phyloP scores from a whole-genome alignment of 1,140 invertebrate genomes.

The Drosophila biarmipes region DNA sequence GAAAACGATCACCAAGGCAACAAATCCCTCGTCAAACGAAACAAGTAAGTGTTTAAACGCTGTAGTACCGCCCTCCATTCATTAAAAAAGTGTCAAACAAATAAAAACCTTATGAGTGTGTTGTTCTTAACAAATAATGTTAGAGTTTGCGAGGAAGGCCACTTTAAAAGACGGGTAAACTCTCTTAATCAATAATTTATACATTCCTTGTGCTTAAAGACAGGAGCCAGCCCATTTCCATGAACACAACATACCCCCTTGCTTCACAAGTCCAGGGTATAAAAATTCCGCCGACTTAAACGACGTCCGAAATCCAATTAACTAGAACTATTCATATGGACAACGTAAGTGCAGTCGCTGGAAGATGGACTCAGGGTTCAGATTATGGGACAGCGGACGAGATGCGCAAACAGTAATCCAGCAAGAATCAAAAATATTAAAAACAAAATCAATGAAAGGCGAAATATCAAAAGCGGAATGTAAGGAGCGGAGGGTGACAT shows the following conservation, averaged over 20 bases:
- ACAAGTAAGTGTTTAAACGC: background rate
- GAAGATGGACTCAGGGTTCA: slow-evolving; percentile 4
- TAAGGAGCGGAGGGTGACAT: slow-evolving; percentile 52
- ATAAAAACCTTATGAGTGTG: too few species aligned
- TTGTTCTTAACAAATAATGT: too few species aligned
- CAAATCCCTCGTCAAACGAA: background rate
- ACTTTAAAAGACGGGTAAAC: background rate
- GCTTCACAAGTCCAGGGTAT: background rate
- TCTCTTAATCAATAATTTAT: too few species aligned
- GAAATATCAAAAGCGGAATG: slow-evolving; percentile 68
- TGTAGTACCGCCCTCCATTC: background rate
- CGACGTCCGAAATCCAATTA: slow-evolving; percentile 53
- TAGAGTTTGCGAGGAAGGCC: background rate
- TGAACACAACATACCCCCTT: background rate
- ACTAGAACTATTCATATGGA: slow-evolving; percentile 44
- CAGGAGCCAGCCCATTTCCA: background rate
- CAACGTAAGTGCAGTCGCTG: slow-evolving; percentile 20
- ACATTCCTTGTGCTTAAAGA: too few species aligned
- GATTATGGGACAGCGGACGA: slow-evolving; percentile 25
- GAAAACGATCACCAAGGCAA: slow-evolving; percentile 32
- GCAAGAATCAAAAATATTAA: slow-evolving; percentile 38
- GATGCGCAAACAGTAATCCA: slow-evolving; percentile 25
- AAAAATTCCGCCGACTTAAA: slow-evolving; percentile 14
- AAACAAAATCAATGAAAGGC: slow-evolving; percentile 68
- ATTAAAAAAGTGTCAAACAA: background rate